phyloP scores from a whole-genome alignment of 2,888 invertebrate genomes.

The Emmelina monodactyla region DNA sequence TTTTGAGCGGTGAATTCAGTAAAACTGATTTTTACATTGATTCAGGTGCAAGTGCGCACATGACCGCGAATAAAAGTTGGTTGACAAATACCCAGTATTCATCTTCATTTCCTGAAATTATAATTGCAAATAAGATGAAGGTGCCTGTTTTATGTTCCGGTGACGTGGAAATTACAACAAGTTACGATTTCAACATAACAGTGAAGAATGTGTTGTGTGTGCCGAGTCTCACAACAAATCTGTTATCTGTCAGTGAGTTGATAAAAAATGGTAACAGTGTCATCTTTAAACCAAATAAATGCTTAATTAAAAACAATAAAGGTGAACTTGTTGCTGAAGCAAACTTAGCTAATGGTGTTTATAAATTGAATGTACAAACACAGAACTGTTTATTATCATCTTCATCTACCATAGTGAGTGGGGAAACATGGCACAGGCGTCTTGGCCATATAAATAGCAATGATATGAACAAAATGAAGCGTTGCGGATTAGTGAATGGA shows the following conservation, averaged over 20 bases:
- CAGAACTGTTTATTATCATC: too few species aligned
- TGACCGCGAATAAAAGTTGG: slow-evolving; percentile 13
- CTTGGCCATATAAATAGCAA: too few species aligned
- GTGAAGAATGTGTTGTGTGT: slow-evolving; percentile 9
- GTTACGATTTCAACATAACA: slow-evolving; percentile 2
- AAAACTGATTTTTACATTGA: slow-evolving; percentile 11
- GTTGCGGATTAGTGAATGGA: slow-evolving; percentile 11
- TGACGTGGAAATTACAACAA: slow-evolving; percentile 7
- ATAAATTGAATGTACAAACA: not conserved
- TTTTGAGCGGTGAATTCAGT: too few species aligned
- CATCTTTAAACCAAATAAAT: not conserved
- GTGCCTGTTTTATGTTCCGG: slow-evolving; percentile 7
- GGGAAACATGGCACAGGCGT: not conserved
- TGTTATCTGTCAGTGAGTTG: slow-evolving; percentile 1
- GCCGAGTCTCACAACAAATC: slow-evolving; percentile 4
- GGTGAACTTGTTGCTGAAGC: not conserved
- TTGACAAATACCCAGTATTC: slow-evolving; percentile 1
- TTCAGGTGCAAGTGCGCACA: slow-evolving; percentile 15
- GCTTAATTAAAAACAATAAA: not conserved
- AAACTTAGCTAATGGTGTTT: not conserved
- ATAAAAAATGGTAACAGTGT: slow-evolving; percentile 4
- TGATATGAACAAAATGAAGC: slow-evolving; percentile 13
- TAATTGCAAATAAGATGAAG: slow-evolving; percentile 5
- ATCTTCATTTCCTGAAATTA: slow-evolving; percentile 3
- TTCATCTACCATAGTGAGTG: too few species aligned